Evolutionary conservation across 2,888 invertebrate species (phyloP), one percentile per base, ranked within the genome.

Genomic region (Pristionchus arcanus): DNA sequence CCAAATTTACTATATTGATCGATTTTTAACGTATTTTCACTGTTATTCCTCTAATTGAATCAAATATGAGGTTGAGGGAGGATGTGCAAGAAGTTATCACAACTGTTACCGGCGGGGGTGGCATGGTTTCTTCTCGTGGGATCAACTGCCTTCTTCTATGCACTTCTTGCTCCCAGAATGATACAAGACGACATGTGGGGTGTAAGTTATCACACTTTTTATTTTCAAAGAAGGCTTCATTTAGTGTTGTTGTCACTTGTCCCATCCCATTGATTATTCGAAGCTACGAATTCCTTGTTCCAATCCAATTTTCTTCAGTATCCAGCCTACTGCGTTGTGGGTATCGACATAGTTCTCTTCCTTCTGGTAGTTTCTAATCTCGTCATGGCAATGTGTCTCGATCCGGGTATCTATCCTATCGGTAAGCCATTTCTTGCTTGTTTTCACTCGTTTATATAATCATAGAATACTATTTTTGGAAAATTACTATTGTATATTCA

Each of bases 361-460:
- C 97, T 99, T 96, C 98, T 98, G 96, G 98, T 99, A 95, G 96
- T 99, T 96, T 97, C 98, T 96, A 99, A 99, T 97, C 98, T 99
- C 96, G 98, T 98, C 94, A 96, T 99, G 96, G 98, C 99, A 94
- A 99, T 99, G 95, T 98, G 98, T 96, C 98, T 99, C 91, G 95
- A 94, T 91, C 94, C 94, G 15, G 95, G 94, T 21, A 84, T 92
- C 53, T 91, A 92, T 92, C 91, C 92, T 16, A 84, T 87, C 89
- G 90, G 93, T 91, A 77, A 63, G 89, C 28, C 25, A 34, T 42
- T 90, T 85, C 34, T 55, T 15, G 21, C 34, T 25, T 53, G 5
- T 59, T 86, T 28, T 42, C 13, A 90, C n/a, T 90, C 87, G 53
- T 7, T 74, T 37, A 37, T 59, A 37, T 0, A 19, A 37, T 31